phyloP scores from a whole-genome alignment of 1,140 invertebrate species.

The Drosophila nigromelanica region DNA sequence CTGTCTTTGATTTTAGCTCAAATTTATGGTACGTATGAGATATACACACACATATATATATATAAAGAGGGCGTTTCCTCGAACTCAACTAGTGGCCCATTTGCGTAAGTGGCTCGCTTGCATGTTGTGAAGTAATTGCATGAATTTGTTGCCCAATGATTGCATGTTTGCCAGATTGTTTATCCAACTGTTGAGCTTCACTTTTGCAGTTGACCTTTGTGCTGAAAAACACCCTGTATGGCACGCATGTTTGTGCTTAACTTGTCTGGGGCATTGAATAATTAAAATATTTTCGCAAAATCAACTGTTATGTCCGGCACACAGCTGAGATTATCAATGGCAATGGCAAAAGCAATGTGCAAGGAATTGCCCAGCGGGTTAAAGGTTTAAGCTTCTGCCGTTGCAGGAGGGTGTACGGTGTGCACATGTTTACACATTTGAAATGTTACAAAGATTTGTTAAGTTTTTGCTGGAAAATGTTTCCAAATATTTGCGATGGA shows the following conservation, averaged over 20 bases:
- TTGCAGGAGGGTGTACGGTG: no score
- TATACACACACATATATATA: no score
- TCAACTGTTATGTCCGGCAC: slow-evolving; percentile 55
- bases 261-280: slow-evolving; percentile 49
- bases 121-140: slow-evolving; percentile 58
- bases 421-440: slow-evolving; percentile 70
- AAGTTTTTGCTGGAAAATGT: slow-evolving; percentile 65
- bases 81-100: slow-evolving; percentile 10
- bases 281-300: slow-evolving; percentile 57
- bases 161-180: slow-evolving; percentile 43
- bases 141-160: slow-evolving; percentile 61
- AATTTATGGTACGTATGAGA: slow-evolving; percentile 45
- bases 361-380: background rate
- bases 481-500: slow-evolving; percentile 70
- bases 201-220: slow-evolving; percentile 43
- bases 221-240: slow-evolving; percentile 20
- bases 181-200: slow-evolving; percentile 58
- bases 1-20: slow-evolving; percentile 34
- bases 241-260: slow-evolving; percentile 18
- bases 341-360: slow-evolving; percentile 14
- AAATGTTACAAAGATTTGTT: slow-evolving; percentile 74
- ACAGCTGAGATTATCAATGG: slow-evolving; percentile 44
- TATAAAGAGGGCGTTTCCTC: background rate
- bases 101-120: slow-evolving; percentile 21
- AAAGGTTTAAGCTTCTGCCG: background rate